These are phyloP conservation scores for Drosophila phalerata DNA, from an alignment of 2,888 invertebrate genomes.

Conservation along the genomic window DNA sequence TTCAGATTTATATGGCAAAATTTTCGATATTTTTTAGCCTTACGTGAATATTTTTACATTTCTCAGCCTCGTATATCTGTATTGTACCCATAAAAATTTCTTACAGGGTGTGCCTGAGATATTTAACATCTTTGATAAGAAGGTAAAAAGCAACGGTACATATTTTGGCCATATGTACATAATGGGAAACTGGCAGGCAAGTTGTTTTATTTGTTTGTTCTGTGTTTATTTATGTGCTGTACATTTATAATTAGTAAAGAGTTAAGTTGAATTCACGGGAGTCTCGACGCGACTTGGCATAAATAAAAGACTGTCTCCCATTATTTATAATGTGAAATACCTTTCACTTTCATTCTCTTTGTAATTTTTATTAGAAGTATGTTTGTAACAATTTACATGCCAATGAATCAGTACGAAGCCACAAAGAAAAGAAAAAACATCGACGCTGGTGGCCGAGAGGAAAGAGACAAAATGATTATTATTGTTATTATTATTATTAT, in stretches of 20 bases:
- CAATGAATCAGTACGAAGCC: conserved; percentile 67
- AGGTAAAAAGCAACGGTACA: conserved; percentile 12
- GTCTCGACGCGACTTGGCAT: conserved; percentile 24
- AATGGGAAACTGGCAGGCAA: conserved; percentile 6
- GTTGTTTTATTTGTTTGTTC: conserved; percentile 21
- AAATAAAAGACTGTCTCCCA: conserved; percentile 42
- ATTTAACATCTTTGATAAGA: conserved; percentile 17
- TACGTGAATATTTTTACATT: too few relatives aligned
- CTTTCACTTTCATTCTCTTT: conserved; percentile 10
- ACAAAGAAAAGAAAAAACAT: neutral
- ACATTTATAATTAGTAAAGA: conserved; percentile 70
- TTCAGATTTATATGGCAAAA: too few relatives aligned
- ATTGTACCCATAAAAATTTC: conserved; percentile 1
- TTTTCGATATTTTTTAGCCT: neutral
- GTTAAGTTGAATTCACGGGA: conserved; percentile 40
- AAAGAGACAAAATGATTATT: conserved; percentile 30
- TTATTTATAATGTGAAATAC: conserved; percentile 5
- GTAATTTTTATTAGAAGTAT: conserved; percentile 41
- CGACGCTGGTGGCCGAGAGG: conserved; percentile 1
- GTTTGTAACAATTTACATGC: conserved; percentile 59
- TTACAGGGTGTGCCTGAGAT: conserved; percentile 6
- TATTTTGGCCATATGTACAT: conserved; percentile 32
- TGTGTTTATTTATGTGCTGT: conserved; percentile 61
- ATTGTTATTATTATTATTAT: conserved; percentile 26
- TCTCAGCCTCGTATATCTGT: too few relatives aligned